Conservation (phyloP, 2,888 invertebrate species). For the Amiota minor region DNA sequence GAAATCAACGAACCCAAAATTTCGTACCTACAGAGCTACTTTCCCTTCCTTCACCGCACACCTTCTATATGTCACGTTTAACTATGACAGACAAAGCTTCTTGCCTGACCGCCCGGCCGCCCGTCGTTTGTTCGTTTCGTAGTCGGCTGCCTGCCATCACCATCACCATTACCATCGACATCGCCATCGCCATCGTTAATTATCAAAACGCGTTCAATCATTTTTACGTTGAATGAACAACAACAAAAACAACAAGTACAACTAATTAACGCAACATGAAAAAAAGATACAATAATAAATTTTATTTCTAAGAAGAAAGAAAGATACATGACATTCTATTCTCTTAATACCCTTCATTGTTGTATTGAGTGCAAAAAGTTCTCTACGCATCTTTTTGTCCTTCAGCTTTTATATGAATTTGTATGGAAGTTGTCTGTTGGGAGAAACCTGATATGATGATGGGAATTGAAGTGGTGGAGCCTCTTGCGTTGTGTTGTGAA, state of each 20-base stretch:
- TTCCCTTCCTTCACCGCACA: too few relatives aligned
- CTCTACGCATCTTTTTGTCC: not conserved
- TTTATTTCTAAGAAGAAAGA: conserved; percentile 11
- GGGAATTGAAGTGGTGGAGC: too few relatives aligned
- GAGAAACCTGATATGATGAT: too few relatives aligned
- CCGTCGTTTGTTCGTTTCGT: too few relatives aligned
- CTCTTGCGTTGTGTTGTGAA: too few relatives aligned
- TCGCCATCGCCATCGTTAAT: conserved; percentile 6
- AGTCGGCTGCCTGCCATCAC: not conserved
- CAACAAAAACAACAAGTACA: conserved; percentile 5
- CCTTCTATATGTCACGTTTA: too few relatives aligned
- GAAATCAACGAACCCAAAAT: too few relatives aligned
- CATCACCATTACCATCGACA: not conserved
- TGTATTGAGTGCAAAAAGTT: not conserved
- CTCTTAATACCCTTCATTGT: too few relatives aligned
- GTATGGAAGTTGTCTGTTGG: too few relatives aligned
- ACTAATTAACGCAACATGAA: conserved; percentile 19
- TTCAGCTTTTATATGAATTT: not conserved
- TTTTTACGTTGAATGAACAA: conserved; percentile 3
- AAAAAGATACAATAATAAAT: not conserved
- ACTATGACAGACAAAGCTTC: too few relatives aligned
- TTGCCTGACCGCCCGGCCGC: not conserved
- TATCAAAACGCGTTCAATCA: conserved; percentile 13
- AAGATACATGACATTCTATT: too few relatives aligned
- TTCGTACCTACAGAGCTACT: too few relatives aligned